Evolutionary conservation across 2,888 invertebrate species (phyloP).

Genomic region (Schrankia costaestrigalis): DNA sequence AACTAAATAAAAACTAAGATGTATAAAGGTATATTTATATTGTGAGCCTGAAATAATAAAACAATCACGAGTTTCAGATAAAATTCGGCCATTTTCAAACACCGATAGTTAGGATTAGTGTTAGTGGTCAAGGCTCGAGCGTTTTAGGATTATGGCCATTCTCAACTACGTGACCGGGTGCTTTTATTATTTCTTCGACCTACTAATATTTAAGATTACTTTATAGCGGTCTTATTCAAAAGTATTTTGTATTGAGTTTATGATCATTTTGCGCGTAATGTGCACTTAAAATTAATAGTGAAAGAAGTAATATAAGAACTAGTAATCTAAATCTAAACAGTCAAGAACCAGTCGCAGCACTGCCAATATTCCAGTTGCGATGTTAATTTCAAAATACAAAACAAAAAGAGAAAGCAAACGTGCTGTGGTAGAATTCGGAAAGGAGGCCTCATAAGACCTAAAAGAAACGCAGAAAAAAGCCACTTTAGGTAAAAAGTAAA

Average conservation of each 20-base stretch:
- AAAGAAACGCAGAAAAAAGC: too few relatives aligned
- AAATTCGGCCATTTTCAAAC: constrained; percentile 1
- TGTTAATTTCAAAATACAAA: too few relatives aligned
- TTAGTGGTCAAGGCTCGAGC: constrained; percentile 21
- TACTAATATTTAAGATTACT: constrained; percentile 33
- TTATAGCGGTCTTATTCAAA: constrained; percentile 21
- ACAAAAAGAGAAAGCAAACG: too few relatives aligned
- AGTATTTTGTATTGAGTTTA: constrained; percentile 20
- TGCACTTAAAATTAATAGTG: neutral
- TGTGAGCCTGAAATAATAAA: too few relatives aligned
- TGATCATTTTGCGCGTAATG: constrained; percentile 5
- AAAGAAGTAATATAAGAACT: too few relatives aligned
- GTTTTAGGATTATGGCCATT: constrained; percentile 36
- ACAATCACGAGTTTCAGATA: constrained; percentile 1
- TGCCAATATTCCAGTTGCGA: too few relatives aligned
- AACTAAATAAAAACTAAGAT: neutral
- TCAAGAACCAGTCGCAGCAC: too few relatives aligned
- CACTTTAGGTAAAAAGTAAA: too few relatives aligned
- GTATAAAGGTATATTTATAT: neutral
- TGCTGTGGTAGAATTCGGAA: too few relatives aligned
- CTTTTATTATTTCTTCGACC: constrained; percentile 40
- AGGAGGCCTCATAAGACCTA: too few relatives aligned
- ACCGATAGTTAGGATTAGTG: constrained; percentile 31
- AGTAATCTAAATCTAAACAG: too few relatives aligned
- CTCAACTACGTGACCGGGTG: constrained; percentile 45